Evolutionary conservation across 2,888 invertebrate species (phyloP).

Genomic region (Eustalomyia histrio): DNA sequence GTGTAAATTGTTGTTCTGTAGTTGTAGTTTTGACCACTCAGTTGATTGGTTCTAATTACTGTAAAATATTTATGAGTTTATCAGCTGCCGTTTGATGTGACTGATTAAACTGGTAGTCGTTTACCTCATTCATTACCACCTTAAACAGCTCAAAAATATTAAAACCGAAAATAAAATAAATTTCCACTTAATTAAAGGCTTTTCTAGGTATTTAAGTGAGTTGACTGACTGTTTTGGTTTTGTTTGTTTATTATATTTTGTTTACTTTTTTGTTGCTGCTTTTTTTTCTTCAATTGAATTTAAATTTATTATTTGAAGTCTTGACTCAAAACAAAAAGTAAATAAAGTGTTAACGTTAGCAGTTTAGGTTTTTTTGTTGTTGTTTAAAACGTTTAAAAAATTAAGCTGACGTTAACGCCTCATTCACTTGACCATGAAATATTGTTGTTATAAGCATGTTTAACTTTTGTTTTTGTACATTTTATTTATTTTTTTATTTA

Average conservation of each 20-base stretch:
- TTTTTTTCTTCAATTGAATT: neutral
- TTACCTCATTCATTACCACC: neutral
- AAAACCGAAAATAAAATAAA: neutral
- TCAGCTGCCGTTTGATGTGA: neutral
- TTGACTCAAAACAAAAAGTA: neutral
- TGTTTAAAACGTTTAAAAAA: constrained; percentile 6
- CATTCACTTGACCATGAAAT: constrained; percentile 65
- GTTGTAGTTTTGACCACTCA: neutral
- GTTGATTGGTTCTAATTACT: constrained; percentile 6
- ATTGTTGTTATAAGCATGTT: constrained; percentile 6
- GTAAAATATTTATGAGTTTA: neutral
- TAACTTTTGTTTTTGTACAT: neutral
- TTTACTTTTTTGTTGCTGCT: neutral
- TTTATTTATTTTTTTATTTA: neutral
- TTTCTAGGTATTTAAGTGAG: neutral
- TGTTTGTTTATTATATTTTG: neutral
- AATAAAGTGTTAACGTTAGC: neutral
- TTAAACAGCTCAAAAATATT: neutral
- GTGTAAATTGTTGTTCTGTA: neutral
- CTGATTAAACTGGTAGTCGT: neutral
- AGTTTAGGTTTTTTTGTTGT: neutral
- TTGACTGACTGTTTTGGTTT: neutral
- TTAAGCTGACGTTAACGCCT: constrained; percentile 42
- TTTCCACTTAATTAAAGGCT: neutral
- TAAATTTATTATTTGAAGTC: neutral